These are phyloP conservation scores for Gobius niger DNA, from an alignment of 2,113 vertebrate genomes.

Conservation along the genomic window DNA sequence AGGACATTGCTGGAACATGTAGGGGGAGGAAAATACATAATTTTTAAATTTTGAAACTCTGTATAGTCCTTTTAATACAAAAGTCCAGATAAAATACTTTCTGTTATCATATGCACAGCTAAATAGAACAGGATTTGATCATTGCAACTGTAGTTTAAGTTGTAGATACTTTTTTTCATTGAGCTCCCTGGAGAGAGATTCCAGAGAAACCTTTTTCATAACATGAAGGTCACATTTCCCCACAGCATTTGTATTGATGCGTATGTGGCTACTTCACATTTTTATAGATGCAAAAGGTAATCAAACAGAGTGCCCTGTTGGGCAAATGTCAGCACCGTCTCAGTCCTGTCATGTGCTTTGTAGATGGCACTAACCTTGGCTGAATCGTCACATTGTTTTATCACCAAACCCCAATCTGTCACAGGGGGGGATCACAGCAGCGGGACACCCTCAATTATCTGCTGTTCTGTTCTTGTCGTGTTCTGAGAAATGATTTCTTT, in stretches of 20 bases:
- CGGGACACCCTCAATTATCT: slow-evolving; percentile 14
- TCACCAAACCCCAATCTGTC: slow-evolving; percentile 12
- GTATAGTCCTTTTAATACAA: no score
- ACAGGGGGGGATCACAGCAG: neutral
- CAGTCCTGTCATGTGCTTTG: slow-evolving; percentile 7
- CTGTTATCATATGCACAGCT: no score
- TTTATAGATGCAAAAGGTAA: slow-evolving; percentile 33
- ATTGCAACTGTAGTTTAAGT: no score
- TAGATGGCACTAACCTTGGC: slow-evolving; percentile 32
- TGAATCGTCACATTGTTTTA: slow-evolving; percentile 15
- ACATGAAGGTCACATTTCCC: slow-evolving; percentile 8
- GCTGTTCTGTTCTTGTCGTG: slow-evolving; percentile 1
- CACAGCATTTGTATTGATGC: slow-evolving; percentile 19
- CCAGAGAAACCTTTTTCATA: neutral
- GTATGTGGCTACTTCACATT: slow-evolving; percentile 19
- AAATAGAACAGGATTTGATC: no score
- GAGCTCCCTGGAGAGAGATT: neutral
- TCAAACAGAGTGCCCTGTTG: slow-evolving; percentile 38
- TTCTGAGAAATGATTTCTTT: neutral
- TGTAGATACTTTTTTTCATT: neutral
- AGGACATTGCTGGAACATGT: no score
- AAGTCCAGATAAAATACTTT: no score
- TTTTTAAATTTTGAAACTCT: no score
- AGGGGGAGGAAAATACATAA: no score
- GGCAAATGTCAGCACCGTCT: slow-evolving; percentile 14